Evolutionary conservation across 2,888 invertebrate genomes (phyloP), one percentile per base, ranked within the genome.

Genomic region (Noctuana brunneofusca): DNA sequence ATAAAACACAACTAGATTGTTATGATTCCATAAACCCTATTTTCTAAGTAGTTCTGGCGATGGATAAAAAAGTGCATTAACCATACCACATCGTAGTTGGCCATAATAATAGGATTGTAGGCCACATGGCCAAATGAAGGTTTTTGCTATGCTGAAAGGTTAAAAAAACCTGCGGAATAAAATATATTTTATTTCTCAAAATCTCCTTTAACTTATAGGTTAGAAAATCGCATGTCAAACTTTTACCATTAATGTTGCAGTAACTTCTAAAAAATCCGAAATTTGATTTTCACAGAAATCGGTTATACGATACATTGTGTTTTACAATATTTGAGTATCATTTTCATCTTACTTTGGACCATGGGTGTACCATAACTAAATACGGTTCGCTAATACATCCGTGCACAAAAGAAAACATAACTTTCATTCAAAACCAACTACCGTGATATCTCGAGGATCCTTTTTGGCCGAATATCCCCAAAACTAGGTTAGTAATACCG

Each of bases 401-500:
- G 63, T 58, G 68, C 67, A 89, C 87, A 88, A 91, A 83, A 80
- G 79, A 78, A 86, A 87, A 84, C 80, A 88, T 89, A 86, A 87
- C 78, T 81, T 66, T 71, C 77, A 89, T 90, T 90, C 76, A 79
- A 79, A 87, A 71, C 73, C 89, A 84, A 87, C 88, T 79, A 85
- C 80, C 90, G 87, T 90, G 83, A 89, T 88, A 85, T 82, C 83
- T 84, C 78, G 71, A 79, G 78, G 68, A 76, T 71, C 73, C 73
- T 81, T 88, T 86, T 87, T 86, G 79, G 77, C 71, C 71, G 73
- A 76, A 83, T 84, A 84, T 86, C 81, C 83, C 86, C 87, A 88
- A 89, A 90, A 90, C 83, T 91, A 87, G 91, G 91, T 91, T 89
- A 90, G 89, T 91, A 90, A 91, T 90, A 86, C 90, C 83, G 83